A percentile compares a stretch with the other conserved stretches of the same genome.
Evolutionary conservation across 2,113 vertebrate genomes (phyloP).

Genomic region (Oreochromis aureus): DNA sequence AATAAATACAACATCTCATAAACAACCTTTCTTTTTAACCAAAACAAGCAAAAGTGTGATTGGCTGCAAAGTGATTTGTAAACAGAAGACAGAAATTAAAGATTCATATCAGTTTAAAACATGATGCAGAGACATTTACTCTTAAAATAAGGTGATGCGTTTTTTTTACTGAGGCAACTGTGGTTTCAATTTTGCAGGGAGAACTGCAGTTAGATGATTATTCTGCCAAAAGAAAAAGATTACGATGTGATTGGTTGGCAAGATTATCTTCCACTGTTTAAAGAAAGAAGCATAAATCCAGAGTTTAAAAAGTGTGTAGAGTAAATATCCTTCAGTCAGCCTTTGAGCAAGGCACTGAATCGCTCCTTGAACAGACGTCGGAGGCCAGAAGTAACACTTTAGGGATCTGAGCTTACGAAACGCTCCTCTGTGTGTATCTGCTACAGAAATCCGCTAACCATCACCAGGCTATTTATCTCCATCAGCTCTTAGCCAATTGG

Average conservation of each 20-base stretch:
- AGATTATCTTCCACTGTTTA: not conserved
- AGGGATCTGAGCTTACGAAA: not conserved
- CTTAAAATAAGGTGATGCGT: not conserved
- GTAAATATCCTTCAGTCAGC: not conserved
- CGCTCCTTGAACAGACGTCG: not conserved
- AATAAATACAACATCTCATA: not conserved
- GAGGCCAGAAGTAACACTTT: not conserved
- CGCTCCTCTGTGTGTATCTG: not conserved
- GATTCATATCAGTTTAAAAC: rapidly evolving
- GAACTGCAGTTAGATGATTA: not conserved
- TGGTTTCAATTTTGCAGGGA: not conserved
- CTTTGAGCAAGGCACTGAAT: not conserved
- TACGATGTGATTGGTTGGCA: not conserved
- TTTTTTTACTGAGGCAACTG: not conserved
- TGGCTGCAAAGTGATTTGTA: not conserved
- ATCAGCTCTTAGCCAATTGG: not conserved
- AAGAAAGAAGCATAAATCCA: not conserved
- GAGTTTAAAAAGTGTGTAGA: not conserved
- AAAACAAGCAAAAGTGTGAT: not conserved
- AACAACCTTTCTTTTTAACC: not conserved
- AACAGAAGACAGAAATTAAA: not conserved
- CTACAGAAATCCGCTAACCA: not conserved
- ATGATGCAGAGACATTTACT: not conserved
- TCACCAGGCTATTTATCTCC: not conserved
- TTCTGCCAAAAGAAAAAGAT: not conserved